Percentiles rank a stretch among this genome's conserved stretches.
Conservation (phyloP, 2,888 invertebrate genomes). For the Himalopsyche anomala region DNA sequence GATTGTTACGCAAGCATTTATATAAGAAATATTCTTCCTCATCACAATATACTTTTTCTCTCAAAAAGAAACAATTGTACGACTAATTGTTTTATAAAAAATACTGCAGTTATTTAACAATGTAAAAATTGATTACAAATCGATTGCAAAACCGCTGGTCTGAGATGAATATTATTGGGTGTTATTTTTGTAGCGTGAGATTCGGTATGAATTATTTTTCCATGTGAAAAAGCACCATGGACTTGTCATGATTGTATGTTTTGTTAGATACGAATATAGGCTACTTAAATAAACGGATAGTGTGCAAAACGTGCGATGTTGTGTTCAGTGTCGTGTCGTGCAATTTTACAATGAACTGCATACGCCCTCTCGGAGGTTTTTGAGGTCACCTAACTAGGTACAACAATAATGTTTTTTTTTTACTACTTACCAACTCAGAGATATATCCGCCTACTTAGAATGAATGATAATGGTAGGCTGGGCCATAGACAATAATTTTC, state of each 20-base stretch:
- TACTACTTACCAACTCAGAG: background rate
- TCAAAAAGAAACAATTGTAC: background rate
- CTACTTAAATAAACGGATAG: background rate
- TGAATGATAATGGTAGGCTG: too few species aligned
- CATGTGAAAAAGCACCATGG: slow-evolving; percentile 22
- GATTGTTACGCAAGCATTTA: too few species aligned
- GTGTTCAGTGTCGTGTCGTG: background rate
- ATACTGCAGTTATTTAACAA: background rate
- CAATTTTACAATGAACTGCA: background rate
- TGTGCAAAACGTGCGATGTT: background rate
- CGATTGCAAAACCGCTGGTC: background rate
- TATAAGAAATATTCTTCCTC: too few species aligned
- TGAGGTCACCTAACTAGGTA: slow-evolving; percentile 1
- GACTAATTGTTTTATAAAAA: background rate
- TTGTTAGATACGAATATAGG: background rate
- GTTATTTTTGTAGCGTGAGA: slow-evolving; percentile 29
- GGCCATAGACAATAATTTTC: too few species aligned
- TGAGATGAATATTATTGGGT: background rate
- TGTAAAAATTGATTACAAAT: background rate
- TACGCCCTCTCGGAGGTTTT: background rate
- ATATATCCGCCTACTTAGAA: too few species aligned
- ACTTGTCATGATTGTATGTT: slow-evolving; percentile 7
- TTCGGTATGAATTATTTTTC: slow-evolving; percentile 1
- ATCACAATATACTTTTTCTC: too few species aligned
- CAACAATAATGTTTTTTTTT: slow-evolving; percentile 22